Conservation (phyloP, 2,797 vertebrate genomes). For the Oophaga sylvatica region DNA sequence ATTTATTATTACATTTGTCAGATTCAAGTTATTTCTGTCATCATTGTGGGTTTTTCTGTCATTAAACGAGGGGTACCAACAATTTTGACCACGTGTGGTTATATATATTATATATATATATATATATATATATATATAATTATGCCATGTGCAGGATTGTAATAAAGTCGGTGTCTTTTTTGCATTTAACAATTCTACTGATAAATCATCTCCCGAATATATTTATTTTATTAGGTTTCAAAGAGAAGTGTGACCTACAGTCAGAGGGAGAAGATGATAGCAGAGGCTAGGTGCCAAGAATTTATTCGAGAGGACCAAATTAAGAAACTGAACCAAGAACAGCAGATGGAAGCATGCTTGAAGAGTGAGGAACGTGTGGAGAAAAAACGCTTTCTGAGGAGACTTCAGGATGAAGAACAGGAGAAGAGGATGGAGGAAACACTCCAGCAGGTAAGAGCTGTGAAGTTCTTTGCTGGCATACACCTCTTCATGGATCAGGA, state of each 20-base stretch:
- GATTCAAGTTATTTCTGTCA: too few relatives aligned
- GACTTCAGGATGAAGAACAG: constrained; percentile 76
- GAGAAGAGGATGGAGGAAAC: constrained; percentile 79
- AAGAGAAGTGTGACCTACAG: constrained; percentile 60
- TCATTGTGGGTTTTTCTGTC: too few relatives aligned
- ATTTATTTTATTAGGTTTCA: constrained; percentile 50
- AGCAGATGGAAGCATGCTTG: constrained; percentile 66
- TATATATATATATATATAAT: too few relatives aligned
- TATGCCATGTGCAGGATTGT: too few relatives aligned
- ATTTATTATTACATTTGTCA: too few relatives aligned
- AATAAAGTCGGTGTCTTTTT: too few relatives aligned
- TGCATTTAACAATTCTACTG: not conserved
- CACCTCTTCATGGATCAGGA: too few relatives aligned
- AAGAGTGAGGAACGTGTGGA: constrained; percentile 72
- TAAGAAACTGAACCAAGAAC: constrained; percentile 67
- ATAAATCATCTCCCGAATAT: not conserved
- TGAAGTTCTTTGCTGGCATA: not conserved
- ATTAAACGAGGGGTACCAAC: too few relatives aligned
- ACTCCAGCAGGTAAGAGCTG: constrained; percentile 71
- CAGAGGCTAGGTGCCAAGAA: constrained; percentile 68
- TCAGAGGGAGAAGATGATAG: constrained; percentile 68
- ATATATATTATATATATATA: too few relatives aligned
- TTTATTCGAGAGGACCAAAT: constrained; percentile 69
- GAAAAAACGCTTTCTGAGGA: constrained; percentile 70
- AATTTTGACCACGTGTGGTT: too few relatives aligned